Percentiles rank a stretch among this genome's conserved stretches.
phyloP scores from a whole-genome alignment of 2,888 invertebrate species.

The Zele albiditarsus region DNA sequence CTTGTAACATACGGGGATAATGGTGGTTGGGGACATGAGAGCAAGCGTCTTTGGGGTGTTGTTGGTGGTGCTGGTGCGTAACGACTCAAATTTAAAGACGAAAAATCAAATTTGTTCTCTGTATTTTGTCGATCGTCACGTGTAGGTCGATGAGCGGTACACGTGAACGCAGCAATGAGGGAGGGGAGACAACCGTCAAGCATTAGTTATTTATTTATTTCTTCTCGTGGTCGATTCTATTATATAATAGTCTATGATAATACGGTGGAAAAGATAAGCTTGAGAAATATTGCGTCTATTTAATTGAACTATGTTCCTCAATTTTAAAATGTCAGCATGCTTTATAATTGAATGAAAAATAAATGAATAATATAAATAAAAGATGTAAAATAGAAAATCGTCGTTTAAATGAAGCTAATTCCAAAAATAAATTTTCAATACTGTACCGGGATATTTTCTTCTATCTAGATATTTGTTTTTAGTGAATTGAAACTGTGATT shows the following conservation, averaged over 20 bases:
- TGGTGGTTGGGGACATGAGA: conserved; percentile 62
- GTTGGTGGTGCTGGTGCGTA: conserved; percentile 62
- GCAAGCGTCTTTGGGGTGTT: conserved; percentile 62
- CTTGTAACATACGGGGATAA: conserved; percentile 50
- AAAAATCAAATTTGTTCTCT: conserved; percentile 52
- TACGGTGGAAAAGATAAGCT: neutral
- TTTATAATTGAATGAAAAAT: neutral
- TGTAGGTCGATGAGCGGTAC: conserved; percentile 6
- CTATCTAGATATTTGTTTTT: neutral
- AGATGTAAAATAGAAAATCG: neutral
- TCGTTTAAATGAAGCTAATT: neutral
- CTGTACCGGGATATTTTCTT: conserved; percentile 14
- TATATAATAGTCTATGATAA: neutral
- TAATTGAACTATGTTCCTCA: neutral
- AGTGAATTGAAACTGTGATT: conserved; percentile 3
- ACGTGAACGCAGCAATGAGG: conserved; percentile 17
- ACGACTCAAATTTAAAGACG: conserved; percentile 56
- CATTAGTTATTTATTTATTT: conserved; percentile 17
- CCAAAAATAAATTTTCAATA: neutral
- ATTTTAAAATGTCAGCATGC: conserved; percentile 3
- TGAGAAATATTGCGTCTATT: neutral
- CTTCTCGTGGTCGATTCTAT: conserved; percentile 2
- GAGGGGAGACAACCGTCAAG: conserved; percentile 14
- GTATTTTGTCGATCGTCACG: conserved; percentile 36
- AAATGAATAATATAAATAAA: neutral